Conservation (phyloP, 2,888 invertebrate species). For the Onchidella celtica region DNA sequence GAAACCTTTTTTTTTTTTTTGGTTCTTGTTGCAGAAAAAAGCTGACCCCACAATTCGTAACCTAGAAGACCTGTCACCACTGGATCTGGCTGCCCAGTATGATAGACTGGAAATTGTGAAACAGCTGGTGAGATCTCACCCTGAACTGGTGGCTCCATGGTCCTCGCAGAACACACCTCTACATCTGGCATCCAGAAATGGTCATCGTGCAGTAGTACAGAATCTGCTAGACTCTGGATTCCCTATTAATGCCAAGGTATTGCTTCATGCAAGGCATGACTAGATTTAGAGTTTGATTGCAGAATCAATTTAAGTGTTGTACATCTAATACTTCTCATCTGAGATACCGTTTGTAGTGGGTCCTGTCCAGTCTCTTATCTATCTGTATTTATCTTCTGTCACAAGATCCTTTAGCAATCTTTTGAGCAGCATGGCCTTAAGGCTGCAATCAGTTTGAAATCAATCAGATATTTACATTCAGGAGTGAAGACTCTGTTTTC, state of each 20-base stretch:
- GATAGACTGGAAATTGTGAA: slow-evolving; percentile 89
- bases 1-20: too few relatives aligned
- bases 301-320: not conserved
- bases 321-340: not conserved
- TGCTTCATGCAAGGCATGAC: not conserved
- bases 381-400: not conserved
- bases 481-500: too few relatives aligned
- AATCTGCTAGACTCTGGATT: slow-evolving; percentile 91
- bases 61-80: slow-evolving; percentile 92
- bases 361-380: not conserved
- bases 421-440: too few relatives aligned
- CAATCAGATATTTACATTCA: too few relatives aligned
- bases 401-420: not conserved
- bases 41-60: slow-evolving; percentile 94
- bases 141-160: slow-evolving; percentile 85
- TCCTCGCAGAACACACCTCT: slow-evolving; percentile 90
- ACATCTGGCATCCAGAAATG: slow-evolving; percentile 96
- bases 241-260: slow-evolving; percentile 86
- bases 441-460: too few relatives aligned
- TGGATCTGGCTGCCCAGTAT: slow-evolving; percentile 94
- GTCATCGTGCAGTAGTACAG: slow-evolving; percentile 87
- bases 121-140: slow-evolving; percentile 90
- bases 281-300: not conserved
- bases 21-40: slow-evolving; percentile 87
- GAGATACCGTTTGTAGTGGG: not conserved